A percentile compares a stretch with the other conserved stretches of the same genome.
Evolutionary conservation across 1,140 invertebrate species (phyloP).

Genomic region (Drosophila willistoni): DNA sequence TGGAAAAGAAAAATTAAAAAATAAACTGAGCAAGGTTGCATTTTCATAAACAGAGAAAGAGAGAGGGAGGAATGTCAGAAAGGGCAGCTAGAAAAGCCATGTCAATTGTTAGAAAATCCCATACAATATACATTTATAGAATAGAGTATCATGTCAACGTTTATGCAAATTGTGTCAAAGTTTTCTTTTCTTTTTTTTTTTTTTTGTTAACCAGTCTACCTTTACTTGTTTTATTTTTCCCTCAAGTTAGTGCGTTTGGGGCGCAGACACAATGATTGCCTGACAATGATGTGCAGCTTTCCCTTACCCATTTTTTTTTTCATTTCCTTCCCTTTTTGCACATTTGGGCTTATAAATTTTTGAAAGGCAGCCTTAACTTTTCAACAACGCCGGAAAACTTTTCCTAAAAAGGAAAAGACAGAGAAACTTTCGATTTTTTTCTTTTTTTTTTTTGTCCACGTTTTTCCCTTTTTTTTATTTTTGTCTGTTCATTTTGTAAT

Average conservation of each 20-base stretch:
- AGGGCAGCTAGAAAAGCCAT: not conserved
- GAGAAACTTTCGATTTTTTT: slow-evolving; percentile 18
- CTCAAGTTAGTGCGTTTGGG: slow-evolving; percentile 8
- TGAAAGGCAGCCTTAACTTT: slow-evolving; percentile 16
- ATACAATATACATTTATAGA: not conserved
- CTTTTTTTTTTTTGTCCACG: slow-evolving; percentile 13
- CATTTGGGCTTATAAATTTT: slow-evolving; percentile 12
- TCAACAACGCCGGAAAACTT: slow-evolving; percentile 11
- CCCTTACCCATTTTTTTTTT: too few species aligned
- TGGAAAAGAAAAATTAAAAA: not conserved
- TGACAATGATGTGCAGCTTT: slow-evolving; percentile 45
- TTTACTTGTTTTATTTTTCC: not conserved
- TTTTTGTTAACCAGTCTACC: not conserved
- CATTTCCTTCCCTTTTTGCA: not conserved
- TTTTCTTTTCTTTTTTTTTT: not conserved
- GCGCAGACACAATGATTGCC: slow-evolving; percentile 29
- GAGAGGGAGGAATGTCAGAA: not conserved
- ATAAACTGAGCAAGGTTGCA: not conserved
- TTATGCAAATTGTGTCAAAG: slow-evolving; percentile 9
- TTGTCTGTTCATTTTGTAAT: slow-evolving; percentile 56
- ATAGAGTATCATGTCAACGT: slow-evolving; percentile 10
- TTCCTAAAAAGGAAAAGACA: slow-evolving; percentile 2
- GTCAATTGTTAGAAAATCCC: not conserved
- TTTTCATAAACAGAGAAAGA: not conserved
- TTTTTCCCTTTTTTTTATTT: not conserved